Conservation (phyloP, 2,888 invertebrate species). For the Metellina segmentata region DNA sequence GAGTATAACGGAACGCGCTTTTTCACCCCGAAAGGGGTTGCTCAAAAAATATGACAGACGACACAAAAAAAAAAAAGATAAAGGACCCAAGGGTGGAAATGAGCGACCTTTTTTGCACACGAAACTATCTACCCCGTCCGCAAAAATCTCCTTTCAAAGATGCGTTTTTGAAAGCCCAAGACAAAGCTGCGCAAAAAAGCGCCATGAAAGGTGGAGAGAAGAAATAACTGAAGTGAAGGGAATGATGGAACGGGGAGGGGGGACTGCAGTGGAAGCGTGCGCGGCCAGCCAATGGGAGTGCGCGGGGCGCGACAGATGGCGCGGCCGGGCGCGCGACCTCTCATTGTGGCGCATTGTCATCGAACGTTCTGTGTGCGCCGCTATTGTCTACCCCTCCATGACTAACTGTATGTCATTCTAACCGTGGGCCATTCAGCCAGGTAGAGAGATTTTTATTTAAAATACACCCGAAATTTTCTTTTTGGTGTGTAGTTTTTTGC, state of each 20-base stretch:
- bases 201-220: conserved; percentile 15
- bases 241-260: conserved; percentile 1
- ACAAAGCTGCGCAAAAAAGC: conserved; percentile 26
- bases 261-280: conserved; percentile 3
- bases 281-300: conserved; percentile 35
- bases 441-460: background rate
- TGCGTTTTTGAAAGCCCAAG: conserved; percentile 34
- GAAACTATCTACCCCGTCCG: background rate
- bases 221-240: conserved; percentile 29
- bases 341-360: conserved; percentile 13
- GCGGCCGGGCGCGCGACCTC: conserved; percentile 44
- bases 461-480: background rate
- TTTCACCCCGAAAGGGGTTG: background rate
- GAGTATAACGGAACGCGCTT: conserved; percentile 30
- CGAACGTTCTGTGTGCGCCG: conserved; percentile 23
- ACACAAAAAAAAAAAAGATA: background rate
- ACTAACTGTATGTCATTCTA: conserved; percentile 49
- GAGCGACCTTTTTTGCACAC: conserved; percentile 15
- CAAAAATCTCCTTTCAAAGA: conserved; percentile 3
- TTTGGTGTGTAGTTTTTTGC: background rate
- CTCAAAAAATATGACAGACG: background rate
- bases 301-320: conserved; percentile 55
- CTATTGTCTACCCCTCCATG: conserved; percentile 36
- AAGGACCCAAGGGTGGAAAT: conserved; percentile 43
- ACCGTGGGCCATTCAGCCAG: background rate